These are phyloP conservation scores for Platorchestia sp. DNA, from an alignment of 1,140 invertebrate species.

Conservation along the genomic window DNA sequence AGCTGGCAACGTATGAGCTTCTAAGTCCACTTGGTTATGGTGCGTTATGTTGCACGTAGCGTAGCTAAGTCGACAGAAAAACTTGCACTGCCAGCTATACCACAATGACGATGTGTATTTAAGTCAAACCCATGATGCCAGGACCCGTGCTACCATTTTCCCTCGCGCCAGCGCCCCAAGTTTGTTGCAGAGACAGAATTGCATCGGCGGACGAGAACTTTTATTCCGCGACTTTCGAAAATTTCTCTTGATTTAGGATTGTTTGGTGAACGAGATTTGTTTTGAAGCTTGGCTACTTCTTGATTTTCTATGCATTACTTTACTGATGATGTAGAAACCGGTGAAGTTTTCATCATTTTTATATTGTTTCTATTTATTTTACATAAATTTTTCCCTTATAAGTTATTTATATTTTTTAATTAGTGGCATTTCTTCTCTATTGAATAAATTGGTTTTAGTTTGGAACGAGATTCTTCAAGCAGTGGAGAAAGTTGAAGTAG, in stretches of 20 bases:
- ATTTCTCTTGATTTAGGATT: not conserved
- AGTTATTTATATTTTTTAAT: not conserved
- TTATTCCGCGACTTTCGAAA: not conserved
- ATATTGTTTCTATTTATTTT: not conserved
- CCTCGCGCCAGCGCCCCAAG: not conserved
- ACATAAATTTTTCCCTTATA: not conserved
- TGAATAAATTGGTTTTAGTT: not conserved
- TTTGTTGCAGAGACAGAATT: not conserved
- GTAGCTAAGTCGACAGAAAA: too few species aligned
- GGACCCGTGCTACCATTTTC: not conserved
- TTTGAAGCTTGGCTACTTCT: not conserved
- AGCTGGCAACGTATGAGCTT: too few species aligned
- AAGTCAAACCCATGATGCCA: too few species aligned
- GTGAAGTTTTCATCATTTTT: not conserved
- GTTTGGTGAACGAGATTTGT: not conserved
- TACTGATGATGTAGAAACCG: too few species aligned
- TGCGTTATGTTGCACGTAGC: too few species aligned
- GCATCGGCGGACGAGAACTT: not conserved
- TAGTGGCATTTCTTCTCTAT: not conserved
- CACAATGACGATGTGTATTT: too few species aligned
- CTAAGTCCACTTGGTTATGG: too few species aligned
- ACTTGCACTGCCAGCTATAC: too few species aligned
- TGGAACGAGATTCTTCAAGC: too few species aligned
- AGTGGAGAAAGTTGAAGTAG: too few species aligned
- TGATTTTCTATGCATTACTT: not conserved